Percentiles rank a stretch among this genome's conserved stretches.
phyloP scores from a whole-genome alignment of 2,888 invertebrate species.

The Drosophila fungiperda region DNA sequence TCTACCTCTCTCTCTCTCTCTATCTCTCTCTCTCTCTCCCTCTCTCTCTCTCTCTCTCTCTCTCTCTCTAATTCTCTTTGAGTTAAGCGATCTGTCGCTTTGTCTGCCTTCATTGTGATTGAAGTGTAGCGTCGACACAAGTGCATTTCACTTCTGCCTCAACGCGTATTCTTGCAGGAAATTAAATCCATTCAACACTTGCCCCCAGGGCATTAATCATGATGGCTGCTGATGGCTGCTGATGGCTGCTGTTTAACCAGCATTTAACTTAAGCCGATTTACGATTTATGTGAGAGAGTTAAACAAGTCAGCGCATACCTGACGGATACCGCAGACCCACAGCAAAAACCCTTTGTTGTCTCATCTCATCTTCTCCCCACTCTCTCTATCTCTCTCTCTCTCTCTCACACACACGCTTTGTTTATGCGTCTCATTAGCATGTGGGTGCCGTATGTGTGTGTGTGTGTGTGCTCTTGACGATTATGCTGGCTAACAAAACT shows the following conservation, averaged over 20 bases:
- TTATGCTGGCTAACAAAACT: slow-evolving; percentile 29
- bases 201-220: slow-evolving; percentile 45
- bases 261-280: slow-evolving; percentile 74
- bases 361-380: background rate
- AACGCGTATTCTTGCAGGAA: slow-evolving; percentile 68
- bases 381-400: background rate
- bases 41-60: background rate
- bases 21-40: background rate
- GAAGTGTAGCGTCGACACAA: slow-evolving; percentile 63
- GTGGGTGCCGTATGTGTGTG: slow-evolving; percentile 52
- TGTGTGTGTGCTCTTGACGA: slow-evolving; percentile 11
- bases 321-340: slow-evolving; percentile 11
- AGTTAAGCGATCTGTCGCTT: background rate
- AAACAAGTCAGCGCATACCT: slow-evolving; percentile 22
- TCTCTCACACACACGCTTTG: slow-evolving; percentile 5
- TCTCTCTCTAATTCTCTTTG: background rate
- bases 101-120: slow-evolving; percentile 38
- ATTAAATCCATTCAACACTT: slow-evolving; percentile 67
- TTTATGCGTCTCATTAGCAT: slow-evolving; percentile 67
- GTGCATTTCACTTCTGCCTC: slow-evolving; percentile 72
- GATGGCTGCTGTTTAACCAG: slow-evolving; percentile 59
- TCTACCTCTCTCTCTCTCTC: background rate
- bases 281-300: slow-evolving; percentile 60
- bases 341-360: slow-evolving; percentile 6
- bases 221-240: slow-evolving; percentile 25